Evolutionary conservation across 1,140 invertebrate genomes (phyloP), one percentile per base, ranked within the genome.

Genomic region (Scaptodrosophila lebanonensis): DNA sequence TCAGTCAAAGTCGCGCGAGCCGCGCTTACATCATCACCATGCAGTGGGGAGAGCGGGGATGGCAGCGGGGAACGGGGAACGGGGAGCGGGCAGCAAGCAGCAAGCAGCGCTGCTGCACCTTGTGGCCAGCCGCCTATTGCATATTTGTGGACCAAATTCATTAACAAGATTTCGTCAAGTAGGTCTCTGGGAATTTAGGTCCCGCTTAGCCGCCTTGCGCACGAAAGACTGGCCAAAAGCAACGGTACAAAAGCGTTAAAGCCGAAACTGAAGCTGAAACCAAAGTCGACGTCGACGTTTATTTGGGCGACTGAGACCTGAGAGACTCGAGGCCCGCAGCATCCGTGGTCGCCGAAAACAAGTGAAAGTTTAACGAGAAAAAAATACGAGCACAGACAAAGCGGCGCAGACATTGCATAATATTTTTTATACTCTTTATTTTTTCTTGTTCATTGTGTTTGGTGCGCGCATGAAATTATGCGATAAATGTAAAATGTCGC

Each of bases 131-230:
- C 18, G 45, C 20, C 51, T 52, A 58, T 66, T 69, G 44, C 63
- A 63, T 54, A 39, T 47, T 20, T 67, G 66, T 79, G 75, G 69
- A 83, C 75, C 67, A 82, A 75, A 82, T 82, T 82, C 75, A 82
- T 82, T 82, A 82, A 82, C 75, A 39, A 79, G 63, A 82, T 82
- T 82, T 82, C 75, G 65, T 60, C 61, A 82, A 82, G 69, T 75
- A 43, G 57, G 67, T 77, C 62, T 56, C 53, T 66, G 58, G 73
- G 60, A 48, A 73, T 54, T 56, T 58, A 51, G 40, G 58, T 57
- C 54, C 33, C 56, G 62, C 52, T 43, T 4, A 32, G 44, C 47
- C 53, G 53, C 35, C 38, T 56, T 36, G 30, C 59, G 42, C 32
- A 39, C 30, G 9, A 45, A 40, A 39, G 27, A 47, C 22, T 29